A percentile compares a stretch with the other conserved stretches of the same genome.
phyloP scores from a whole-genome alignment of 2,888 invertebrate species.

The Leptinotarsa tumamoca region DNA sequence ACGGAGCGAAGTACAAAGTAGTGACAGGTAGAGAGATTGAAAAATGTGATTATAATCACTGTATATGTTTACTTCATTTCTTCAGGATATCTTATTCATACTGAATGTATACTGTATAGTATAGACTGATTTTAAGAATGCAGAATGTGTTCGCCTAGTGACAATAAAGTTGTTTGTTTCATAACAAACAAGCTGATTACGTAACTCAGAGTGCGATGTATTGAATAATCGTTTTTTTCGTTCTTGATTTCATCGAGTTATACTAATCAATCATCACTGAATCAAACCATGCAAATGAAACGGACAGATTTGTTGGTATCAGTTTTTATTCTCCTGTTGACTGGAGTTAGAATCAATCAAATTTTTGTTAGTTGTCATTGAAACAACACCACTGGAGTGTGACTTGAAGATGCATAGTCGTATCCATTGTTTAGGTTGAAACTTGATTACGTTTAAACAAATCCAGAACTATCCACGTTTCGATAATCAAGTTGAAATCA shows the following conservation, averaged over 20 bases:
- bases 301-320: background rate
- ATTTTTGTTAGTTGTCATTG: background rate
- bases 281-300: background rate
- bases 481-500: too few species aligned
- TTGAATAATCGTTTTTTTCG: background rate
- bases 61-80: too few species aligned
- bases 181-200: background rate
- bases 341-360: background rate
- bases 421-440: too few species aligned
- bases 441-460: too few species aligned
- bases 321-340: background rate
- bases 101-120: too few species aligned
- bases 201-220: background rate
- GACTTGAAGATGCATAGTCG: background rate
- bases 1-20: too few species aligned
- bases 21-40: too few species aligned
- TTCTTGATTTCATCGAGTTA: background rate
- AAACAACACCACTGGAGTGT: background rate
- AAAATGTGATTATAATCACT: too few species aligned
- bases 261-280: slow-evolving; percentile 15
- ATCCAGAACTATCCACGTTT: too few species aligned
- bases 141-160: background rate
- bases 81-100: too few species aligned
- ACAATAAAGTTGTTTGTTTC: background rate
- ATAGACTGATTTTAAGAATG: too few species aligned